These are phyloP conservation scores for Scaptomyza montana DNA, from an alignment of 1,140 invertebrate species.

Conservation along the genomic window DNA sequence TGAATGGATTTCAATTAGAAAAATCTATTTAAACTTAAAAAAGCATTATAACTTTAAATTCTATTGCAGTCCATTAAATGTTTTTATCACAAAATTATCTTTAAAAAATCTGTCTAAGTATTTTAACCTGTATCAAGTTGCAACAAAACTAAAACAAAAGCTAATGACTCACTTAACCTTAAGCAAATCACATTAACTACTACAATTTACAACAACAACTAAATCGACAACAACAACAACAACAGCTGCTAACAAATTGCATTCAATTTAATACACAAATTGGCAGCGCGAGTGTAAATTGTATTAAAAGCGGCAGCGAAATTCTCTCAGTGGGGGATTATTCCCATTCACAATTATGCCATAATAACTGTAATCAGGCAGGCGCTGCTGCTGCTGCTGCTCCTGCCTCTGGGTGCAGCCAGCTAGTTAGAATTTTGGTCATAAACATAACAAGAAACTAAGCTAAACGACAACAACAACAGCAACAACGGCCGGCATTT, in stretches of 20 bases:
- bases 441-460: conserved; percentile 29
- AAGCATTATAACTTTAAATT: no score
- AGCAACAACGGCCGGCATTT: conserved; percentile 54
- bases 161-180: not conserved
- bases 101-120: no score
- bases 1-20: no score
- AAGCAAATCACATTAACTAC: not conserved
- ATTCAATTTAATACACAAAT: conserved; percentile 21
- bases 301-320: conserved; percentile 5
- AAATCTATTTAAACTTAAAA: no score
- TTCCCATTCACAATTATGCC: conserved; percentile 57
- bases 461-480: conserved; percentile 14
- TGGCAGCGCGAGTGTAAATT: conserved; percentile 18
- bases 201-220: conserved; percentile 10
- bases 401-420: conserved; percentile 12
- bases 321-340: conserved; percentile 9
- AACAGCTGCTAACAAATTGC: conserved; percentile 9
- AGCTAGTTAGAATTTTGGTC: conserved; percentile 34
- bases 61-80: no score
- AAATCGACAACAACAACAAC: conserved; percentile 2
- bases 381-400: not conserved
- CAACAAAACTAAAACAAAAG: not conserved
- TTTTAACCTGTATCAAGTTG: not conserved
- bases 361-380: conserved; percentile 75
- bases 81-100: no score